phyloP scores from a whole-genome alignment of 2,113 vertebrate species.

The Varanus salvator region DNA sequence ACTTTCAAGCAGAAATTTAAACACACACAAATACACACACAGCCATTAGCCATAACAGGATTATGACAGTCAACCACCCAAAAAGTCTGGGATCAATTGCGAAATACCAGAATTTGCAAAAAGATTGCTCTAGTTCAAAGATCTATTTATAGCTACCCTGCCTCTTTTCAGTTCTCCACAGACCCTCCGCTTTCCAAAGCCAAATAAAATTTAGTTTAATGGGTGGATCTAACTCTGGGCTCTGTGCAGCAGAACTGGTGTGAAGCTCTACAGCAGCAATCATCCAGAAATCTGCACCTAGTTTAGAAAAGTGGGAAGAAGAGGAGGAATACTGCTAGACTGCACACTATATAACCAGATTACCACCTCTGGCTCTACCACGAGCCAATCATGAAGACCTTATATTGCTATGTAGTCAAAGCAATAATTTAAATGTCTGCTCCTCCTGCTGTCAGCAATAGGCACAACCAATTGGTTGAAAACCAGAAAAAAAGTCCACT shows the following conservation, averaged over 20 bases:
- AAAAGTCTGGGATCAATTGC: conserved; percentile 55
- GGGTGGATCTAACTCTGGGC: conserved; percentile 45
- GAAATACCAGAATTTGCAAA: conserved; percentile 64
- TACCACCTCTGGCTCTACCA: background rate
- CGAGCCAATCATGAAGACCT: background rate
- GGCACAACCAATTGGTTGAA: background rate
- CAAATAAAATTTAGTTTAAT: conserved; percentile 61
- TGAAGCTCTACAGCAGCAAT: conserved; percentile 41
- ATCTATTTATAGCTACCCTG: conserved; percentile 69
- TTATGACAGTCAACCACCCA: conserved; percentile 53
- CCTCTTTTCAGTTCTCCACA: conserved; percentile 58
- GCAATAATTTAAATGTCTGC: background rate
- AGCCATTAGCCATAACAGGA: conserved; percentile 40
- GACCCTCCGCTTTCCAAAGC: conserved; percentile 53
- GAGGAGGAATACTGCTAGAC: background rate
- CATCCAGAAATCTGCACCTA: background rate
- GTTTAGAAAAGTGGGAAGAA: background rate
- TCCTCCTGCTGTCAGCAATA: background rate
- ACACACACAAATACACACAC: conserved; percentile 1
- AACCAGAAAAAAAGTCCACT: conserved; percentile 22
- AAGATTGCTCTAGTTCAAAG: conserved; percentile 59
- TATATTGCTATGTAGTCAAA: background rate
- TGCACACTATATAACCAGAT: background rate
- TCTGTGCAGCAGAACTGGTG: conserved; percentile 14
- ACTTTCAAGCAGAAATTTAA: conserved; percentile 30